A percentile compares a stretch with the other conserved stretches of the same genome.
These are phyloP conservation scores for Hypena proboscidalis DNA, from an alignment of 2,888 invertebrate species.

Conservation along the genomic window DNA sequence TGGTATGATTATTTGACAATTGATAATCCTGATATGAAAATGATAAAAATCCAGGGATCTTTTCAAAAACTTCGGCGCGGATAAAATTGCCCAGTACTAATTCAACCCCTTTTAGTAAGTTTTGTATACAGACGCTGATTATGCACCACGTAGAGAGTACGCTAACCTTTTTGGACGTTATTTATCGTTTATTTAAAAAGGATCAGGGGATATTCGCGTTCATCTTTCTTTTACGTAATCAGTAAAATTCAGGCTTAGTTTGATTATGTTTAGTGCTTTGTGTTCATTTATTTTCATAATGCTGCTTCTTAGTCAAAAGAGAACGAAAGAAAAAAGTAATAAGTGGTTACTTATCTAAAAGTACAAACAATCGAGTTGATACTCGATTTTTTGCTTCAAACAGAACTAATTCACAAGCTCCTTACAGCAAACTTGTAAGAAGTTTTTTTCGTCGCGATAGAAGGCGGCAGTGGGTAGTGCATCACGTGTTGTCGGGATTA, in stretches of 20 bases:
- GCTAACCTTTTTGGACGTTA: conserved; percentile 15
- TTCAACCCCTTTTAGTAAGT: conserved; percentile 3
- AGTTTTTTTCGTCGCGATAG: conserved; percentile 35
- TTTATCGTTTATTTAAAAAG: conserved; percentile 16
- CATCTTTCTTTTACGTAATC: conserved; percentile 12
- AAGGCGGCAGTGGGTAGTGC: conserved; percentile 42
- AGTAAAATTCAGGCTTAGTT: conserved; percentile 7
- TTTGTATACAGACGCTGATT: conserved; percentile 12
- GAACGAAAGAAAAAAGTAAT: no score
- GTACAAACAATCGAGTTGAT: conserved; percentile 13
- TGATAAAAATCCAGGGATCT: no score
- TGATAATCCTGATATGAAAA: no score
- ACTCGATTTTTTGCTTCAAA: conserved; percentile 35
- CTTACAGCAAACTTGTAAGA: conserved; percentile 35
- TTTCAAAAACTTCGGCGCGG: no score
- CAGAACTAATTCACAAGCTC: conserved; percentile 26
- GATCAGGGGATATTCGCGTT: conserved; percentile 13
- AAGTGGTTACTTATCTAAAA: no score
- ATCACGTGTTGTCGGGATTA: conserved; percentile 62
- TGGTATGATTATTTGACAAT: no score
- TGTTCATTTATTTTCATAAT: no score
- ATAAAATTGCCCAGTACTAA: conserved; percentile 2
- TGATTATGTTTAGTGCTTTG: no score
- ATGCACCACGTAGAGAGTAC: conserved; percentile 7
- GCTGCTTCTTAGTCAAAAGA: no score